These are phyloP conservation scores for Mirounga angustirostris DNA, from an alignment of 2,113 vertebrate species.

Conservation along the genomic window DNA sequence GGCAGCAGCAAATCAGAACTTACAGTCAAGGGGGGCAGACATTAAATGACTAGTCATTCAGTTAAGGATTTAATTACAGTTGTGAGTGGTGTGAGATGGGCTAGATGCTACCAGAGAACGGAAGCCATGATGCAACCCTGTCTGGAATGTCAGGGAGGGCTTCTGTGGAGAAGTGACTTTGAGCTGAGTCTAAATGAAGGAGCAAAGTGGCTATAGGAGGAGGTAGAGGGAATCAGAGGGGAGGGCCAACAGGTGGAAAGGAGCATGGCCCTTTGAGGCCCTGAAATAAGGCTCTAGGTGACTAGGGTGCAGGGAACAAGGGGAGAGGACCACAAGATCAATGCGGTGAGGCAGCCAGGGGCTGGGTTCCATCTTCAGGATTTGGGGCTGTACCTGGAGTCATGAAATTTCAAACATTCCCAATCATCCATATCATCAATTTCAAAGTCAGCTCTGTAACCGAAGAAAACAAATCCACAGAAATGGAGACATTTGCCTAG, in stretches of 20 bases:
- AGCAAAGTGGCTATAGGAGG: not conserved
- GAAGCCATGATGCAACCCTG: not conserved
- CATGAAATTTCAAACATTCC: slow-evolving; percentile 13
- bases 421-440: not conserved
- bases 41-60: not conserved
- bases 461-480: not conserved
- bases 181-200: not conserved
- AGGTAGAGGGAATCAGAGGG: not conserved
- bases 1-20: slow-evolving; percentile 3
- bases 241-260: not conserved
- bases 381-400: not conserved
- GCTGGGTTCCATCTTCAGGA: not conserved
- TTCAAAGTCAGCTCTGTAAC: slow-evolving; percentile 48
- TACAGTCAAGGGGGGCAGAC: not conserved
- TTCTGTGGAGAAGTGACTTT: not conserved
- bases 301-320: not conserved
- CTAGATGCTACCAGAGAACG: not conserved
- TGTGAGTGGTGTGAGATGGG: not conserved
- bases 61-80: not conserved
- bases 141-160: not conserved
- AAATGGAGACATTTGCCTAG: not conserved
- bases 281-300: not conserved
- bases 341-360: rapidly evolving
- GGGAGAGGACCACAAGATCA: not conserved
- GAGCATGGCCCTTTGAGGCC: not conserved